These are phyloP conservation scores for Gallinago jamesoni DNA, from an alignment of 2,113 vertebrate species.

Conservation along the genomic window DNA sequence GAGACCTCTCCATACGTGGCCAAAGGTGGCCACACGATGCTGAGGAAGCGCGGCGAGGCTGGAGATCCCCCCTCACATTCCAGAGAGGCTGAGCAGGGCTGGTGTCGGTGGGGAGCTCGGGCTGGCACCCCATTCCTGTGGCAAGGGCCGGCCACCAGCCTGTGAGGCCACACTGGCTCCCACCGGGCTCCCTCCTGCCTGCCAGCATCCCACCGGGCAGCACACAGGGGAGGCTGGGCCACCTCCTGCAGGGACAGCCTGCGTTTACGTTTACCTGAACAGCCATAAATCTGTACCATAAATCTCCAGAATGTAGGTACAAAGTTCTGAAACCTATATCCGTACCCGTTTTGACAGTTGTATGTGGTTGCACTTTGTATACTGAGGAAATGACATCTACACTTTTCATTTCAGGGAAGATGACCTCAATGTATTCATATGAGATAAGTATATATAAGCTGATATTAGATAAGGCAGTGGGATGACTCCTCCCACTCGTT, in stretches of 20 bases:
- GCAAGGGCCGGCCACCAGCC: fast-evolving
- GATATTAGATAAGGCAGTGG: constrained; percentile 13
- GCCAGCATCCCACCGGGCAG: neutral
- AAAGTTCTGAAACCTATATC: neutral
- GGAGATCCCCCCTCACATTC: neutral
- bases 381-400: neutral
- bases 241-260: neutral
- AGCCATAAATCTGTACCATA: neutral
- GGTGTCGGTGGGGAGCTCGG: fast-evolving
- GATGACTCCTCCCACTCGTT: constrained; percentile 36
- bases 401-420: neutral
- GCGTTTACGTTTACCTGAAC: neutral
- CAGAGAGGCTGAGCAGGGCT: neutral
- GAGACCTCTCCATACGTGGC: neutral
- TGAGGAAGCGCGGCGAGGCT: neutral
- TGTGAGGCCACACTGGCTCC: neutral
- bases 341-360: neutral
- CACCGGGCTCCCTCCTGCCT: fast-evolving
- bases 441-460: neutral
- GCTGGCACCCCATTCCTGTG: fast-evolving
- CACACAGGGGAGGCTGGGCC: neutral
- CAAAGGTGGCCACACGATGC: fast-evolving
- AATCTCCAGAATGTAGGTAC: fast-evolving
- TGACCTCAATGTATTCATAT: neutral
- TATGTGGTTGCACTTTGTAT: neutral